These are phyloP conservation scores for Tetrax tetrax DNA, from an alignment of 2,113 vertebrate species.

Conservation along the genomic window DNA sequence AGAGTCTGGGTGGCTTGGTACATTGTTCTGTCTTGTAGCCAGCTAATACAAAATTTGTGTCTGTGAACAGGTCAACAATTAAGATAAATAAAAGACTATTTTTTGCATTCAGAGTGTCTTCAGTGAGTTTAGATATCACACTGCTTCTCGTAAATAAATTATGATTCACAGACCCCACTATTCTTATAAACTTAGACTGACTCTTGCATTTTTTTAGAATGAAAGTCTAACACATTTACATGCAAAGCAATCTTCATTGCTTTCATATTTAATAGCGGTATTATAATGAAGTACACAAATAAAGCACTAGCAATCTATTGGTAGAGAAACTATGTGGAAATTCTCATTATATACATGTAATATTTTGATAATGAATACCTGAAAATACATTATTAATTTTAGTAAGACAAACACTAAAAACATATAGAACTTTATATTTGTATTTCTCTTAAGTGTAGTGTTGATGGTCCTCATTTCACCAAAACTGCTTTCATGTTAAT, in stretches of 20 bases:
- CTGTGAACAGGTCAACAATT: slow-evolving; percentile 70
- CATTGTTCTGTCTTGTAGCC: slow-evolving; percentile 95
- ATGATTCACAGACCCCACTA: background rate
- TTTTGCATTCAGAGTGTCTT: background rate
- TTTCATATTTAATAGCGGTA: background rate
- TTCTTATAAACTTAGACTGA: background rate
- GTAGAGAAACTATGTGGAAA: background rate
- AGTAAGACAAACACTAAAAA: background rate
- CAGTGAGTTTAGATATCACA: background rate
- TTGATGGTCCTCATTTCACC: background rate
- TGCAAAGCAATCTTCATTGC: background rate
- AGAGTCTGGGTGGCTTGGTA: slow-evolving; percentile 90
- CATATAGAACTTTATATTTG: background rate
- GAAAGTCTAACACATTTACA: background rate
- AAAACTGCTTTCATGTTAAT: background rate
- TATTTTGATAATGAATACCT: background rate
- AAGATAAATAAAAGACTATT: background rate
- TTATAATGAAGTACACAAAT: background rate
- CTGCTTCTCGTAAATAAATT: background rate
- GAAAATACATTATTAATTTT: background rate
- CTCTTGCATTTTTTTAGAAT: background rate
- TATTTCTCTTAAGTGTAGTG: background rate
- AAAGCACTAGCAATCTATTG: background rate
- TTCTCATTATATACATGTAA: background rate
- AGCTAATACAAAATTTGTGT: slow-evolving; percentile 90